Percentiles rank a stretch among this genome's conserved stretches.
phyloP scores from a whole-genome alignment of 1,140 invertebrate genomes.

The Chlorops oryzae region DNA sequence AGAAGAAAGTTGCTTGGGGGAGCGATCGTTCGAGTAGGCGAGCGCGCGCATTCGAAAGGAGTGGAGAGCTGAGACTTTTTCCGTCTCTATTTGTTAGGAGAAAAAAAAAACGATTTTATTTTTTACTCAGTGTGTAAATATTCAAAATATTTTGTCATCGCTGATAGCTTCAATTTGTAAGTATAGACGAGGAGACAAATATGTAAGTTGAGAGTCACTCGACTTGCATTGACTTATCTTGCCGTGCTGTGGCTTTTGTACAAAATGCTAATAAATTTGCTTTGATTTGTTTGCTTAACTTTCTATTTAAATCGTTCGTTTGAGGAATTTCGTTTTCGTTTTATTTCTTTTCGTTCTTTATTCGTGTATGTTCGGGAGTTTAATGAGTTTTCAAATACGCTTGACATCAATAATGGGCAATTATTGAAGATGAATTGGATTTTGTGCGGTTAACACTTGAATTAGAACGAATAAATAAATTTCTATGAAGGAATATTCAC shows the following conservation, averaged over 20 bases:
- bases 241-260: constrained; percentile 45
- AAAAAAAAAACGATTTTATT: no score
- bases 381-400: constrained; percentile 43
- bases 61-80: no score
- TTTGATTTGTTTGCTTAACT: constrained; percentile 9
- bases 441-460: no score
- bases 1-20: no score
- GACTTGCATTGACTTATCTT: no score
- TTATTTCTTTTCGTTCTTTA: neutral
- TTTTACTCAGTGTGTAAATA: constrained; percentile 15
- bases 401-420: constrained; percentile 41
- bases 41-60: no score
- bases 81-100: no score
- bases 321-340: constrained; percentile 17
- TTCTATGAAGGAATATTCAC: no score
- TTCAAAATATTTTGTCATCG: constrained; percentile 29
- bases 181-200: no score
- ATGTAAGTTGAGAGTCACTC: no score
- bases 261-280: constrained; percentile 45
- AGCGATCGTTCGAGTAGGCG: no score
- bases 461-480: no score
- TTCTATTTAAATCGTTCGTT: constrained; percentile 19
- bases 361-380: constrained; percentile 7
- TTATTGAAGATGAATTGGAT: constrained; percentile 42
- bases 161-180: constrained; percentile 42